Conservation (phyloP, 2,797 vertebrate species). For the Enteromius mattozi region DNA sequence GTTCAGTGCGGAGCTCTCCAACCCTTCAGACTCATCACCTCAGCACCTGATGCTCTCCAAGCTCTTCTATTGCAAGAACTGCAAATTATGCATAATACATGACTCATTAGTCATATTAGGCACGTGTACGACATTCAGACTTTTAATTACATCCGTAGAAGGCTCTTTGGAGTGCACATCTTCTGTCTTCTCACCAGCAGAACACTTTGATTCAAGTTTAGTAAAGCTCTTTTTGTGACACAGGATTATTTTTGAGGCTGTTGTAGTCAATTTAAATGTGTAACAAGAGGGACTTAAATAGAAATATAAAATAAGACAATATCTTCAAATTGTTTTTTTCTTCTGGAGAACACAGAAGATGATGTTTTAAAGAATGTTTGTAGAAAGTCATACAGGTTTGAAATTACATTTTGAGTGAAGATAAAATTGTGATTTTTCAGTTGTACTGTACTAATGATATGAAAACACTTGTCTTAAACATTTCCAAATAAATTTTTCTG, state of each 20-base stretch:
- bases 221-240: neutral
- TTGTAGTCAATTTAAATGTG: neutral
- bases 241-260: neutral
- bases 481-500: neutral
- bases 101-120: conserved; percentile 52
- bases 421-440: neutral
- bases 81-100: conserved; percentile 46
- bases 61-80: conserved; percentile 19
- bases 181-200: neutral
- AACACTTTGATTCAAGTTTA: neutral
- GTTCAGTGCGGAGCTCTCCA: neutral
- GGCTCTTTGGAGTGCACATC: conserved; percentile 3
- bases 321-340: neutral
- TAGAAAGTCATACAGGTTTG: neutral
- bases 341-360: neutral
- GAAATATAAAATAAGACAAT: neutral
- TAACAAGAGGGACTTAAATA: neutral
- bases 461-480: neutral
- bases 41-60: conserved; percentile 50
- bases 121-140: conserved; percentile 34
- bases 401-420: neutral
- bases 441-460: neutral
- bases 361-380: neutral
- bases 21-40: conserved; percentile 6
- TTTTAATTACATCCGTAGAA: conserved; percentile 41